Percentiles rank a stretch among this genome's conserved stretches.
phyloP scores from a whole-genome alignment of 2,797 vertebrate genomes.

The Scleropages formosus region DNA sequence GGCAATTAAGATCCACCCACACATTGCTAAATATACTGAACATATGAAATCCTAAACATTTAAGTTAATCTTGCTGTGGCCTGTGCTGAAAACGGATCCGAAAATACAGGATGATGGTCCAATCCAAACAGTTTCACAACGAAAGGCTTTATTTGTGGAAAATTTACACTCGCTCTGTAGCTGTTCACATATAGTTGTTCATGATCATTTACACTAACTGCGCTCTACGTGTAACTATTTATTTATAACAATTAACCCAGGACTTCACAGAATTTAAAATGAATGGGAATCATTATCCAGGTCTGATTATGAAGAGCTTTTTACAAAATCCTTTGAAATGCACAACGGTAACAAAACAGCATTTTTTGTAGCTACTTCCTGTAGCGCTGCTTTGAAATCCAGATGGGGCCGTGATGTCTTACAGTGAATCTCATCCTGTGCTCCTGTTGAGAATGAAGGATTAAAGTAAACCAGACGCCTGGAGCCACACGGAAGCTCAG shows the following conservation, averaged over 20 bases:
- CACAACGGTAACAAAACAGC: no score
- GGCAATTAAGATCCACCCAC: slow-evolving; percentile 49
- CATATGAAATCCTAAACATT: slow-evolving; percentile 31
- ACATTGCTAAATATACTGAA: slow-evolving; percentile 43
- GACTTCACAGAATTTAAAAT: no score
- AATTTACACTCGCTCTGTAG: not conserved
- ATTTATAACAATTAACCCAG: no score
- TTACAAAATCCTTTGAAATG: no score
- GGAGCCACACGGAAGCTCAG: no score
- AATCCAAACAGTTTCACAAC: no score
- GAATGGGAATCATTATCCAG: no score
- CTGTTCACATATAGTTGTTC: not conserved
- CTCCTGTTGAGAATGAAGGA: slow-evolving; percentile 1
- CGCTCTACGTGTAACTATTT: no score
- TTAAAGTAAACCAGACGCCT: no score
- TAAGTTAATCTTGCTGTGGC: slow-evolving; percentile 7
- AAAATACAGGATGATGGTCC: not conserved
- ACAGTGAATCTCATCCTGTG: not conserved
- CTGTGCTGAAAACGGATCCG: not conserved
- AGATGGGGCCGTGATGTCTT: not conserved
- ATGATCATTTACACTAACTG: not conserved
- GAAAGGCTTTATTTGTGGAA: not conserved
- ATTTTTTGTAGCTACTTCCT: no score
- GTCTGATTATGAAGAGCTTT: no score
- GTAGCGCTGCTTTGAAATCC: no score